Base-by-base conservation (phyloP, 2,113 vertebrate species). In the Megaceryle maxima region DNA sequence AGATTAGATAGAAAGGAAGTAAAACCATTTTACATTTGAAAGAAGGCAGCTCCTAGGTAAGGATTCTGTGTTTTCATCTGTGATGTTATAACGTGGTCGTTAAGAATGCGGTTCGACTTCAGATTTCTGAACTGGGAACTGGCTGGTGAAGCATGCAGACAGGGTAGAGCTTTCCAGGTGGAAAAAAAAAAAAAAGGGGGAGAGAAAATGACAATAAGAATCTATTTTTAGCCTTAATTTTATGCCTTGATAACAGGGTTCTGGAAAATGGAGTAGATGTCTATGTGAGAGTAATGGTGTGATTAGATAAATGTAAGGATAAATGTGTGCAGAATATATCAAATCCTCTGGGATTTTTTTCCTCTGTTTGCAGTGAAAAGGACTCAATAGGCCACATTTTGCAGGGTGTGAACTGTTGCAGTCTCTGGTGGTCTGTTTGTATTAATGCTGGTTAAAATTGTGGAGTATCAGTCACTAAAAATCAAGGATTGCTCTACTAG, bases 31-130 rank as follows among this genome's bases (percentile, higher is more conserved):
- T 97, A 87, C 97, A 43, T 97, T 97, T 97, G 98, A 96, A 97
- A 98, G 97, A 98, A 97, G 97, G 98, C 97, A 97, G 97, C 98
- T 96, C 63, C 93, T 98, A 98, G 98, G 98, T 98, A 98, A 98
- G 98, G 97, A 88, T 89, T 92, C 83, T 83, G 96, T 80, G 73
- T 74, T 94, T 84, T 70, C 41, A n/a, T 88, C 62, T 10, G 82
- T 51, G 43, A 13, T 43, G 70, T 46, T 44, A 69, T 93, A 94
- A 82, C 75, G 25, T 59, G 95, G 77, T 37, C 51, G 41, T 73
- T 81, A 81, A 28, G 51, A 53, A 79, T 53, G 5, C 50, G 78
- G 48, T 87, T 94, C 94, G 92, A 85, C 78, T 95, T 53, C 92
- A n/a, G 90, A 9, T 92, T 94, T 96, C n/a, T 92, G 72, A 14